Base-by-base conservation (phyloP, 2,113 vertebrate species). In the Rana temporaria region DNA sequence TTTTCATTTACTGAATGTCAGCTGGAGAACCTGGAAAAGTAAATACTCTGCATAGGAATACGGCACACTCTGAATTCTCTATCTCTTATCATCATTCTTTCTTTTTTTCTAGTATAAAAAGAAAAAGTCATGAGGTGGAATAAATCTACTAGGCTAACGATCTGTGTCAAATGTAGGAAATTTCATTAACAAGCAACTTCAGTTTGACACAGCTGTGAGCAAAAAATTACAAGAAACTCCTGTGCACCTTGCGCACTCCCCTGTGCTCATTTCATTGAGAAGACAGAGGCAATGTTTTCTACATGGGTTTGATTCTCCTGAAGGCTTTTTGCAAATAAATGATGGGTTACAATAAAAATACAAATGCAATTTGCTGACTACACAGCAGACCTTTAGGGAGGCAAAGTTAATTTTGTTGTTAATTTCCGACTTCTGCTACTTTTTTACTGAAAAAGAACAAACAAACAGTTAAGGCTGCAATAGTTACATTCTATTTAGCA, bases 121-220 rank as follows among this genome's bases (percentile, higher is more conserved):
- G 4, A 56, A 82, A 57, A 56, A 66, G 17, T 72, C 55, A 19
- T 71, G 22, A 73, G 52, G 30, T 56, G 15, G 42, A 66, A 74
- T 82, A 74, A 82, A 74, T 74, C 79, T 74, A 53, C 30, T 11
- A 14, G 6, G 59, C 57, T 72, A 74, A 74, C 18, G 70, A 66
- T 65, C 70, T 72, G 60, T 82, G 79, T 66, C 52, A 82, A 66
- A 82, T 82, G 52, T 56, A 65, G 70, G 68, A 74, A 73, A 74
- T 82, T 65, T 74, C 79, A 82, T 82, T 81, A 81, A 71, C 42
- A 73, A 53, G 78, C 38, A 62, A 60, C 68, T 73, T 32, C 60
- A 81, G 42, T 56, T 12, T 73, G 38, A 72, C 22, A 81, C 57
- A 53, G 38, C 69, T 42, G 11, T 69, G 63, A 81, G 79, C 79